Conservation (phyloP, 2,113 vertebrate genomes). For the Ctenomys sociabilis region DNA sequence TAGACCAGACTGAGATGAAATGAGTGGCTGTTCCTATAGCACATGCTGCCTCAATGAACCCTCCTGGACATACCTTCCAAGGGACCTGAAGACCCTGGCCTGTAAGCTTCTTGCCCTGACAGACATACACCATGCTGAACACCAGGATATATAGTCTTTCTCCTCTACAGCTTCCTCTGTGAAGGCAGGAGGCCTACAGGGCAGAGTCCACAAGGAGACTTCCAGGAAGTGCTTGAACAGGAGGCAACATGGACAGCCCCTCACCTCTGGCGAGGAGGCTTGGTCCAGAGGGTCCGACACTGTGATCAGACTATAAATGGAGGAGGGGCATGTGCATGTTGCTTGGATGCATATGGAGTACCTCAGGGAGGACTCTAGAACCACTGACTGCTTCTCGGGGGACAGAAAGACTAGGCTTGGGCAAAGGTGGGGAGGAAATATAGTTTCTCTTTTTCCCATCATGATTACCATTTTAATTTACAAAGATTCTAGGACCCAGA, state of each 20-base stretch:
- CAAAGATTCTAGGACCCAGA: background rate
- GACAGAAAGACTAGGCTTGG: background rate
- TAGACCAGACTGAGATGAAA: background rate
- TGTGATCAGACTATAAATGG: background rate
- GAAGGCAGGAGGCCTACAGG: background rate
- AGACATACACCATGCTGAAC: background rate
- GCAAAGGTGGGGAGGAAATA: background rate
- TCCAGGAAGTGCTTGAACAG: background rate
- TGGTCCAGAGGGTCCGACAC: background rate
- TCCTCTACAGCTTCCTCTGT: background rate
- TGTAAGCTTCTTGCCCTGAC: background rate
- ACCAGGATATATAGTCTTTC: background rate
- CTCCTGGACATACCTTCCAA: background rate
- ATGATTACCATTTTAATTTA: slow-evolving; percentile 1
- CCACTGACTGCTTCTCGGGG: background rate
- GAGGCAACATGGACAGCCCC: background rate
- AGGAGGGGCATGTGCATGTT: background rate
- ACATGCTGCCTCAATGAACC: fast-evolving
- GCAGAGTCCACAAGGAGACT: background rate
- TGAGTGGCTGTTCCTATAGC: background rate
- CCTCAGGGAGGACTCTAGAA: background rate
- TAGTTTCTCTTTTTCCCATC: background rate
- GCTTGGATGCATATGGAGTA: no score
- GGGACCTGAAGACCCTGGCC: no score
- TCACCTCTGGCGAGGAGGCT: background rate